Base-by-base conservation (phyloP, 2,888 invertebrate species). In the Scaptodrosophila latifasciaeformis region DNA sequence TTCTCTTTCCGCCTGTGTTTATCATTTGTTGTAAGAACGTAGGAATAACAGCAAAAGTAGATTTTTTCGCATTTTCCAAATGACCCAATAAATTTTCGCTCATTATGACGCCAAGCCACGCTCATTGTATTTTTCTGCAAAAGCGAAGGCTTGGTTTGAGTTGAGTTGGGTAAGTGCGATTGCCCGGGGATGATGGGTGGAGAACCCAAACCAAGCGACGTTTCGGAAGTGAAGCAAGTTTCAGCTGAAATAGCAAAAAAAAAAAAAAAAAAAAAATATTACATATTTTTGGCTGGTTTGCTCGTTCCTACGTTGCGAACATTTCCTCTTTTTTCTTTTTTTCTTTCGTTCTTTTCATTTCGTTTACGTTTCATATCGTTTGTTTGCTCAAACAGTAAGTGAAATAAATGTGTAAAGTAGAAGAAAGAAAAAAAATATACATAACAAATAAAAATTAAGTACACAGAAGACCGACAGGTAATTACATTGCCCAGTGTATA, bases 51-150 rank as follows among this genome's bases (percentile, higher is more conserved):
- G 59, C 60, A 51, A 43, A 51, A 57, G 64, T 69, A 67, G 74
- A 79, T 79, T 74, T 68, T 59, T 40, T 68, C 61, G 62, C 69
- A 80, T 74, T 77, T 72, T 74, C 62, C 62, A 80, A 78, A 76
- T 80, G 78, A 80, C 81, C 76, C 70, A 74, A 76, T 76, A 76
- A 76, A 76, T 76, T 76, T 78, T 55, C 70, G 62, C 81, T 80
- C 81, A 76, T 76, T 76, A 76, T 76, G 76, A 80, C 81, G 71
- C 69, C 60, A 58, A 55, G 78, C 75, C 81, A 76, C 81, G 81
- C 77, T 61, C 65, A 49, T 24, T 24, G 24, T 24, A 7, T 7
- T 24, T 24, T 24, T n/a, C n/a, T n/a, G n/a, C n/a, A n/a, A n/a
- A n/a, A n/a, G n/a, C n/a, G n/a, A n/a, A n/a, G n/a, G n/a, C n/a